These are phyloP conservation scores for Chunga burmeisteri DNA, from an alignment of 2,113 vertebrate genomes.

Conservation along the genomic window DNA sequence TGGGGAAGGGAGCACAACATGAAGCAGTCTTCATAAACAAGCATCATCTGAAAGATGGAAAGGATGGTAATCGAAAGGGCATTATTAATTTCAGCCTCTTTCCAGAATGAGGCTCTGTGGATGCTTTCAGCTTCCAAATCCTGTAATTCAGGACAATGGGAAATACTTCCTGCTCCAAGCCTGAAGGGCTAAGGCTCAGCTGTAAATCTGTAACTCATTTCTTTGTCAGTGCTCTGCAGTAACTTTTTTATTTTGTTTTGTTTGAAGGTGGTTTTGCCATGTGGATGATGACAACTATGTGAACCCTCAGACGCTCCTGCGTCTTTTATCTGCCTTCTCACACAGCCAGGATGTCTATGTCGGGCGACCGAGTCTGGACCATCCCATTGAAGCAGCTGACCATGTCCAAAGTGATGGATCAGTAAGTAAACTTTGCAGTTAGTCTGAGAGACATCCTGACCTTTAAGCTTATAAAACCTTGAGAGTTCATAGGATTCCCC, in stretches of 20 bases:
- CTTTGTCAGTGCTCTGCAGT: background rate
- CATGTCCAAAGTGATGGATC: conserved; percentile 87
- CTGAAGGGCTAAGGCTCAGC: background rate
- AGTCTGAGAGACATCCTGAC: background rate
- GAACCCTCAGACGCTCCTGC: conserved; percentile 81
- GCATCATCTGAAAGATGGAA: background rate
- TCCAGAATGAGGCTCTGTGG: background rate
- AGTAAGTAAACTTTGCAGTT: conserved; percentile 71
- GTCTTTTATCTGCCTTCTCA: conserved; percentile 87
- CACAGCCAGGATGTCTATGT: conserved; percentile 93
- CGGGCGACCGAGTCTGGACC: conserved; percentile 93
- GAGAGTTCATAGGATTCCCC: background rate
- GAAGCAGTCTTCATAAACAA: background rate
- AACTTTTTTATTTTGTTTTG: background rate
- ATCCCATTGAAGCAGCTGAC: conserved; percentile 93
- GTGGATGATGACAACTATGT: conserved; percentile 98
- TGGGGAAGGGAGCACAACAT: background rate
- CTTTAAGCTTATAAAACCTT: background rate
- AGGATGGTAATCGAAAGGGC: background rate
- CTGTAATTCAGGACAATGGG: background rate
- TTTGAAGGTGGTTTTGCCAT: conserved; percentile 94
- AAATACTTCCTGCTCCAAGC: background rate
- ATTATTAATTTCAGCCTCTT: background rate
- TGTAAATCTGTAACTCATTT: background rate
- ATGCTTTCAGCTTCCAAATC: background rate